These are phyloP conservation scores for Drosophila hamatofila DNA, from an alignment of 2,888 invertebrate species.

Conservation along the genomic window DNA sequence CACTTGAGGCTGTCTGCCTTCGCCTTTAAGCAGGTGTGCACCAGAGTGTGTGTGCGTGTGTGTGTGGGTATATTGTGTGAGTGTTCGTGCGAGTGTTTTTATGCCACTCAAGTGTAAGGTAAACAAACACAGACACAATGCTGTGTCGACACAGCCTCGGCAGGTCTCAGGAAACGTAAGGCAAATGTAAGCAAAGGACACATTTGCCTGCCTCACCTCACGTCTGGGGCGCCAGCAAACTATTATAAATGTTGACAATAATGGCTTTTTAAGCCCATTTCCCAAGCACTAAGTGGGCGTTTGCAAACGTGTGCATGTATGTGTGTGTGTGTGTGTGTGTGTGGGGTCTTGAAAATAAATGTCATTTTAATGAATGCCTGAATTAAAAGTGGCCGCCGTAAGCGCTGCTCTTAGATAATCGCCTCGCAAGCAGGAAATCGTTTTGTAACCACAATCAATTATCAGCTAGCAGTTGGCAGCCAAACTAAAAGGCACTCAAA, in stretches of 20 bases:
- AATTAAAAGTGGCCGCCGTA: slow-evolving; percentile 40
- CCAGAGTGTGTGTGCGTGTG: slow-evolving; percentile 4
- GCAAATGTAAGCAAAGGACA: slow-evolving; percentile 40
- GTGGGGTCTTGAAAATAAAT: slow-evolving; percentile 63
- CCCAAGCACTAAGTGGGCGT: slow-evolving; percentile 39
- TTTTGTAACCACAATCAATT: slow-evolving; percentile 48
- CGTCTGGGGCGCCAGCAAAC: slow-evolving; percentile 57
- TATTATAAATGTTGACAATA: slow-evolving; percentile 81
- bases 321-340: slow-evolving; percentile 4
- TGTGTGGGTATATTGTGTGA: slow-evolving; percentile 17
- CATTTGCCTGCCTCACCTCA: slow-evolving; percentile 39
- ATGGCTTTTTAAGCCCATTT: slow-evolving; percentile 81
- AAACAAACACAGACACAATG: slow-evolving; percentile 71
- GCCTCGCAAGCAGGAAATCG: slow-evolving; percentile 43
- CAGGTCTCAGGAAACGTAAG: slow-evolving; percentile 20
- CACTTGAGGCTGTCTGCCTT: slow-evolving; percentile 66
- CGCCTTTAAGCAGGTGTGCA: slow-evolving; percentile 43
- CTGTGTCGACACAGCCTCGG: too few species aligned
- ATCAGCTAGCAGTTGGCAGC: slow-evolving; percentile 17
- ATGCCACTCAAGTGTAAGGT: slow-evolving; percentile 74
- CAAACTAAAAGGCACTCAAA: slow-evolving; percentile 7
- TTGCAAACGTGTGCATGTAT: too few species aligned
- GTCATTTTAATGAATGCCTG: slow-evolving; percentile 75
- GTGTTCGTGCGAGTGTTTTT: slow-evolving; percentile 60
- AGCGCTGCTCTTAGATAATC: slow-evolving; percentile 46